Evolutionary conservation across 1,140 invertebrate genomes (phyloP).

Genomic region (Bombus cullumanus): DNA sequence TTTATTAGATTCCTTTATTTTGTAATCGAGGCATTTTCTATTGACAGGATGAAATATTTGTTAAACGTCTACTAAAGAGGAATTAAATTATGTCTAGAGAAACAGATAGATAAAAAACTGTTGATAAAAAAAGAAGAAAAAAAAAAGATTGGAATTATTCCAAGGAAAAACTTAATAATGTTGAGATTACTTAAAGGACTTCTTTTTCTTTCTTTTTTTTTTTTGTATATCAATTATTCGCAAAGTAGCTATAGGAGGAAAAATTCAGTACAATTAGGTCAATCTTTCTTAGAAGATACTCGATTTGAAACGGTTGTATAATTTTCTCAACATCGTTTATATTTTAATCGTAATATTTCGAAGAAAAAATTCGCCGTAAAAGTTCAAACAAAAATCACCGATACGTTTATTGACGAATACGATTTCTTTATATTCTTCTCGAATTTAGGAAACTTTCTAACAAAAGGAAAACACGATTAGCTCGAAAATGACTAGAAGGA

Average conservation of each 20-base stretch:
- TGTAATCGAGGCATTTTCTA: background rate
- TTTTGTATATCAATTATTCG: background rate
- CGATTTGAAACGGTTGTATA: no score
- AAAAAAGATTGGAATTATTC: background rate
- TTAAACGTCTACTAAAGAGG: background rate
- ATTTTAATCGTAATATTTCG: background rate
- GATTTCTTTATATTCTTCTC: background rate
- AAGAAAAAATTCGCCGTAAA: background rate
- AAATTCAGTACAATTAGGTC: background rate
- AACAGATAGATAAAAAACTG: background rate
- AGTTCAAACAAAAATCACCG: background rate
- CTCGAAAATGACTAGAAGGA: background rate
- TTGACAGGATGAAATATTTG: background rate
- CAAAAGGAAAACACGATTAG: background rate
- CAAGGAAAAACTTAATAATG: background rate
- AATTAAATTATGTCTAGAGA: background rate
- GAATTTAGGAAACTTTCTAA: background rate
- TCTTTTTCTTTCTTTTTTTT: no score
- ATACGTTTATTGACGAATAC: background rate
- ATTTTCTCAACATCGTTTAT: background rate
- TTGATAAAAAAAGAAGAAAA: background rate
- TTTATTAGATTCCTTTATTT: background rate
- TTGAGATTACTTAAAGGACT: background rate
- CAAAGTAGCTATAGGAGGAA: background rate
- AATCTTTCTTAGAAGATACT: background rate